Percentiles rank a stretch among this genome's conserved stretches.
These are phyloP conservation scores for Galerucella calmariensis DNA, from an alignment of 2,888 invertebrate genomes.

Conservation along the genomic window DNA sequence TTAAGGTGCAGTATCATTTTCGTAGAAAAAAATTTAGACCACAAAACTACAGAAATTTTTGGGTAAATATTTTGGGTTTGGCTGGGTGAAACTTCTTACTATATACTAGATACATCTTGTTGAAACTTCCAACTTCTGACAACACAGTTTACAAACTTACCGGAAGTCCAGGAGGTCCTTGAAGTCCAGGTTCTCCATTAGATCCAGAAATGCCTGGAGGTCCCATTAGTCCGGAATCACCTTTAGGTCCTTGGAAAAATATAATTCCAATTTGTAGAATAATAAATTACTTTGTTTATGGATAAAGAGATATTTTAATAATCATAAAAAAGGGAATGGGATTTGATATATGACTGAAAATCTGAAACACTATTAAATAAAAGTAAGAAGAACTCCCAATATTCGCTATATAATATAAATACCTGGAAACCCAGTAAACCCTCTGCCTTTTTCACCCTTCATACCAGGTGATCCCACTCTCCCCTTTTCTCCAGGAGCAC, in stretches of 20 bases:
- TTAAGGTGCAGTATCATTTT: too few species aligned
- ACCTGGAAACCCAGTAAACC: slow-evolving; percentile 68
- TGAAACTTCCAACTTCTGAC: too few species aligned
- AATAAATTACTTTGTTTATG: neutral
- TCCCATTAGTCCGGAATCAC: slow-evolving; percentile 81
- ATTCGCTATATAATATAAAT: slow-evolving; percentile 36
- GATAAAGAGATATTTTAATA: too few species aligned
- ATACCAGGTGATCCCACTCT: slow-evolving; percentile 69
- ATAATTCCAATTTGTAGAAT: neutral
- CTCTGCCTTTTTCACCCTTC: slow-evolving; percentile 66
- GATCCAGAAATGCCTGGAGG: slow-evolving; percentile 79
- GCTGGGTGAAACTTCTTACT: too few species aligned
- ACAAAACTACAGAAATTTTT: too few species aligned
- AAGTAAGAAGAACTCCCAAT: neutral
- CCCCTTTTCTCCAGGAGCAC: slow-evolving; percentile 72
- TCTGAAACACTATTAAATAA: too few species aligned
- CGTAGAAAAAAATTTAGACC: too few species aligned
- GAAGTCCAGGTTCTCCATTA: slow-evolving; percentile 84
- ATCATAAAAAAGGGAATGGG: too few species aligned
- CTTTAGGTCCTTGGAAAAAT: slow-evolving; percentile 73
- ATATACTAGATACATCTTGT: too few species aligned
- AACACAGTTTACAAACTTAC: slow-evolving; percentile 65
- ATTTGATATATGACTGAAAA: too few species aligned
- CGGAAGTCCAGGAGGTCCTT: slow-evolving; percentile 87
- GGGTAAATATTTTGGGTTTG: too few species aligned